phyloP scores from a whole-genome alignment of 2,797 vertebrate species.

The Gymnoscopelus braueri region DNA sequence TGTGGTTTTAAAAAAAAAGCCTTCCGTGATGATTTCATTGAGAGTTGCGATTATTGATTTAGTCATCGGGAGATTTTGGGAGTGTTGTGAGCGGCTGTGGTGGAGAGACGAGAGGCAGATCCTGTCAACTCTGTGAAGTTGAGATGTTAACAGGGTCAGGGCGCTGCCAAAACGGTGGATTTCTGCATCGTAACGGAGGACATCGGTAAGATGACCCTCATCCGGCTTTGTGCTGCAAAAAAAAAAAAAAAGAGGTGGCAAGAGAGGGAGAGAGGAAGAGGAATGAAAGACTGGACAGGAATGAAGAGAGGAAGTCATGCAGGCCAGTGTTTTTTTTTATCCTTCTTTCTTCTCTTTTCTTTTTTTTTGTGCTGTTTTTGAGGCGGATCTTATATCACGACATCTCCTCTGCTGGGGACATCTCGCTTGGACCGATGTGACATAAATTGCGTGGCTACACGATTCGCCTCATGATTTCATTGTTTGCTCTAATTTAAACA shows the following conservation, averaged over 20 bases:
- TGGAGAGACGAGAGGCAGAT: conserved; percentile 47
- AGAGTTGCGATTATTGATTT: conserved; percentile 9
- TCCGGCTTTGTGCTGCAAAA: conserved; percentile 66
- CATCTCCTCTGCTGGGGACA: conserved; percentile 34
- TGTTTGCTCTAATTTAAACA: conserved; percentile 14
- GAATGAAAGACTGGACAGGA: conserved; percentile 58
- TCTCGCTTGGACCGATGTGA: conserved; percentile 23
- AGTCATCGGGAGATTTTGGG: not conserved
- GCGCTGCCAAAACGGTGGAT: conserved; percentile 68
- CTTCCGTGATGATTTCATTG: conserved; percentile 14
- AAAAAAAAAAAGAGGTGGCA: conserved; percentile 44
- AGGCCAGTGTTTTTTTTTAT: conserved; percentile 38
- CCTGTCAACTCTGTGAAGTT: conserved; percentile 57
- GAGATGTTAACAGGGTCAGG: conserved; percentile 67
- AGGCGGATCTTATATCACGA: conserved; percentile 55
- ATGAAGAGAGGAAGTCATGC: conserved; percentile 64
- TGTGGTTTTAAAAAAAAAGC: not conserved
- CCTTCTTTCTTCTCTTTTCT: not conserved
- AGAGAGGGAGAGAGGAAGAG: conserved; percentile 61
- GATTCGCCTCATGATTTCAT: conserved; percentile 8
- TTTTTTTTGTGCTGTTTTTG: not conserved
- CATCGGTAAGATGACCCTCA: conserved; percentile 77
- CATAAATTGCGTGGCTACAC: conserved; percentile 13
- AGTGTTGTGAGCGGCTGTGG: conserved; percentile 14
- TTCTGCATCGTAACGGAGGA: conserved; percentile 66